phyloP scores from a whole-genome alignment of 2,888 invertebrate genomes.

The Chrysolina americana region DNA sequence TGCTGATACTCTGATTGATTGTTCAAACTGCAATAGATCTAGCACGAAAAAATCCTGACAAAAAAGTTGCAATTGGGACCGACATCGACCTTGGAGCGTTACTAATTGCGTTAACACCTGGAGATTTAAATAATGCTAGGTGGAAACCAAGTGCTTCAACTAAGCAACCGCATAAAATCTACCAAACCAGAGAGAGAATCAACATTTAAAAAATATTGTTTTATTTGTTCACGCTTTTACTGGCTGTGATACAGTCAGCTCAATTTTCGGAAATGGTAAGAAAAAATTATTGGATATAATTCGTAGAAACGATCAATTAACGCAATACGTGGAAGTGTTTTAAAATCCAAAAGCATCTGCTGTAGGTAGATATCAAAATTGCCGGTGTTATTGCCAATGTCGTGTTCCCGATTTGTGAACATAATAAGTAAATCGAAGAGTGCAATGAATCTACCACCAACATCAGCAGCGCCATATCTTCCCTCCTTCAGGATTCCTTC shows the following conservation, averaged over 20 bases:
- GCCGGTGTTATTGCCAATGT: too few species aligned
- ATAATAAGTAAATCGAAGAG: slow-evolving; percentile 1
- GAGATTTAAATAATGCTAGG: background rate
- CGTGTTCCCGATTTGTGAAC: background rate
- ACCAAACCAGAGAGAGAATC: background rate
- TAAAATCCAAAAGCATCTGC: background rate
- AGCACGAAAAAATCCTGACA: slow-evolving; percentile 3
- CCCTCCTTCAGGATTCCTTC: too few species aligned
- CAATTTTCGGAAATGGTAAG: slow-evolving; percentile 1
- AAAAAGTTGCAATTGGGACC: slow-evolving; percentile 2
- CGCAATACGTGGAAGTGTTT: slow-evolving; percentile 1
- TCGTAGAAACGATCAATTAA: slow-evolving; percentile 5
- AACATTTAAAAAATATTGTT: slow-evolving; percentile 2
- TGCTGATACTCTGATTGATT: too few species aligned
- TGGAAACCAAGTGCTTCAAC: slow-evolving; percentile 13
- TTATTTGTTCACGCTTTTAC: slow-evolving; percentile 3
- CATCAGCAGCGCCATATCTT: too few species aligned
- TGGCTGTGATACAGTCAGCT: background rate
- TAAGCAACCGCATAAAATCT: background rate
- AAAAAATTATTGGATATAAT: too few species aligned
- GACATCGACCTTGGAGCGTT: background rate
- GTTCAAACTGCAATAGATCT: too few species aligned
- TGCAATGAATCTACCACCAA: background rate
- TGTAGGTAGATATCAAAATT: background rate
- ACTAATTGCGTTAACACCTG: background rate